Evolutionary conservation across 2,797 vertebrate species (phyloP).

Genomic region (Clarias pachynema): DNA sequence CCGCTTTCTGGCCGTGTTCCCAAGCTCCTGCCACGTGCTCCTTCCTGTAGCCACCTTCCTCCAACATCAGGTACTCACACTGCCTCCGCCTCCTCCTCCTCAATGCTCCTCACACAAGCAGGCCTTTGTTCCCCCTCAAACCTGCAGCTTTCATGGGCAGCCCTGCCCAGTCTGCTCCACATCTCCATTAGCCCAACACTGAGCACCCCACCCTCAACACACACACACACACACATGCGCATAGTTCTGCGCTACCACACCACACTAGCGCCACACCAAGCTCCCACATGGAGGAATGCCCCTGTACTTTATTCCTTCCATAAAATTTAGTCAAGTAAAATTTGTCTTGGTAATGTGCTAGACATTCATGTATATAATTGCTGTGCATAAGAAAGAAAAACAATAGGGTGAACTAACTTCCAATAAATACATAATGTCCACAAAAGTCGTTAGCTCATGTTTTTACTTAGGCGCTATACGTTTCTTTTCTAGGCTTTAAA

Average conservation of each 20-base stretch:
- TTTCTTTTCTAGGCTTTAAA: background rate
- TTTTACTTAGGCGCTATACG: background rate
- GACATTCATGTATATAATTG: background rate
- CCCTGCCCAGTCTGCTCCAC: conserved; percentile 38
- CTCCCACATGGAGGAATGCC: background rate
- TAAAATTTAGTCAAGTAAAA: background rate
- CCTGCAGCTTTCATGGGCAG: conserved; percentile 39
- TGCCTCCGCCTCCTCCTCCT: conserved; percentile 66
- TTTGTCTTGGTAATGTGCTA: background rate
- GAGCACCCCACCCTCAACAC: conserved; percentile 11
- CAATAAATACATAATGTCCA: background rate
- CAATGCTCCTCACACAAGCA: conserved; percentile 74
- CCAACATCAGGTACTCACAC: conserved; percentile 81
- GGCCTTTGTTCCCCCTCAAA: conserved; percentile 72
- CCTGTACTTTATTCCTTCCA: background rate
- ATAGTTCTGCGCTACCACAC: background rate
- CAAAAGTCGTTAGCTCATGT: background rate
- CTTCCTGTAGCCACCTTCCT: conserved; percentile 73
- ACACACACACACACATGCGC: background rate
- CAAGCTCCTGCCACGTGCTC: conserved; percentile 67
- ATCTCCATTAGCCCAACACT: conserved; percentile 13
- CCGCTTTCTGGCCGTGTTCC: conserved; percentile 34
- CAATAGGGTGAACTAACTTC: no score
- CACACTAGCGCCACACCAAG: conserved; percentile 3
- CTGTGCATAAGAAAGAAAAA: background rate